A percentile compares a stretch with the other conserved stretches of the same genome.
These are phyloP conservation scores for Pseudomyrmex sp. DNA, from an alignment of 1,140 invertebrate species.

Conservation along the genomic window DNA sequence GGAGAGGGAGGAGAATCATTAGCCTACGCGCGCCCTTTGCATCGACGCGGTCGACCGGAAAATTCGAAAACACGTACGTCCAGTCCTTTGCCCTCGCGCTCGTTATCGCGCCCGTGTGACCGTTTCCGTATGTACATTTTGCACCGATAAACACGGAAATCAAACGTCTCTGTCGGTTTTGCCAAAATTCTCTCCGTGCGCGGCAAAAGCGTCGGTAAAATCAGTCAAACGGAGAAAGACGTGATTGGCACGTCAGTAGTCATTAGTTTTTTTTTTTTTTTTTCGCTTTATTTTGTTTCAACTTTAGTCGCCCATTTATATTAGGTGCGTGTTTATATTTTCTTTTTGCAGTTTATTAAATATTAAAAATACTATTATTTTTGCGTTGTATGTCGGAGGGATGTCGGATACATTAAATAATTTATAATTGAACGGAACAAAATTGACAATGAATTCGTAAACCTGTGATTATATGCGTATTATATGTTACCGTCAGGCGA, in stretches of 20 bases:
- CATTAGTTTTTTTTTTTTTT: constrained; percentile 6
- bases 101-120: constrained; percentile 60
- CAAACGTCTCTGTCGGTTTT: constrained; percentile 42
- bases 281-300: neutral
- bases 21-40: constrained; percentile 62
- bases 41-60: constrained; percentile 63
- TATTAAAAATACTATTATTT: neutral
- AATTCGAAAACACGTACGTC: constrained; percentile 73
- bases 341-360: too few relatives aligned
- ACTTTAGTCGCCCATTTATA: too few relatives aligned
- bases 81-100: constrained; percentile 58
- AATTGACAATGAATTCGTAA: neutral
- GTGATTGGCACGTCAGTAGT: constrained; percentile 35
- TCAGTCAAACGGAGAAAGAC: constrained; percentile 19
- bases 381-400: neutral
- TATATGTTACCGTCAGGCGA: too few relatives aligned
- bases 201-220: constrained; percentile 15
- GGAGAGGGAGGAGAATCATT: constrained; percentile 55
- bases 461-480: neutral
- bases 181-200: constrained; percentile 37
- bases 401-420: constrained; percentile 5
- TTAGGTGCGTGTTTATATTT: too few relatives aligned
- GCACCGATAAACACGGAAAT: constrained; percentile 60
- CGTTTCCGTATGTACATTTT: constrained; percentile 64
- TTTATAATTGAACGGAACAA: neutral